Percentiles rank a stretch among this genome's conserved stretches.
These are phyloP conservation scores for Lasioglossum albipes DNA, from an alignment of 1,140 invertebrate species.

Conservation along the genomic window DNA sequence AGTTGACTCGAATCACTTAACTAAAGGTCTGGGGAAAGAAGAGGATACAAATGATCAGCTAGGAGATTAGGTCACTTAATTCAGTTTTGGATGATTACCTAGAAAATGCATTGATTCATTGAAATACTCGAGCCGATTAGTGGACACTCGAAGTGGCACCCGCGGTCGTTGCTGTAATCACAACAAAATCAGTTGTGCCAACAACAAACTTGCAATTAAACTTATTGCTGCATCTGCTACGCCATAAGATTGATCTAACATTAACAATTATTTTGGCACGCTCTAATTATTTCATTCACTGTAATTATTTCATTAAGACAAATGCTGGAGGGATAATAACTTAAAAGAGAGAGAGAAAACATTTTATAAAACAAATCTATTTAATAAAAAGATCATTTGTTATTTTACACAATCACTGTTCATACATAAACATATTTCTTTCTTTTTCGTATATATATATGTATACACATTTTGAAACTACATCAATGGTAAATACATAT, in stretches of 20 bases:
- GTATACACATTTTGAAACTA: constrained; percentile 22
- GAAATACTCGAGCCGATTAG: constrained; percentile 79
- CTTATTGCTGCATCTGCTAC: constrained; percentile 8
- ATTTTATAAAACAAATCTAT: constrained; percentile 36
- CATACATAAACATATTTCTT: constrained; percentile 28
- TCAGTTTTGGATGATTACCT: constrained; percentile 80
- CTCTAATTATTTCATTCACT: constrained; percentile 3
- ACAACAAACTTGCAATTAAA: constrained; percentile 72
- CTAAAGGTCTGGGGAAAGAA: constrained; percentile 56
- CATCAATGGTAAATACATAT: constrained; percentile 7
- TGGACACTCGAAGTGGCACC: constrained; percentile 78
- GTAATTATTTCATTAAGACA: constrained; percentile 1
- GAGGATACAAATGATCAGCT: constrained; percentile 64
- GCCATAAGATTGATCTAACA: neutral
- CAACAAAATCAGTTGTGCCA: constrained; percentile 81
- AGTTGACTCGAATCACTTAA: constrained; percentile 42
- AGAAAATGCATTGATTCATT: constrained; percentile 80
- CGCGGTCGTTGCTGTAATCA: constrained; percentile 79
- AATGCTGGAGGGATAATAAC: constrained; percentile 14
- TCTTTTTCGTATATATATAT: constrained; percentile 12
- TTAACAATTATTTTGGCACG: neutral
- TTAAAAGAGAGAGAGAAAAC: constrained; percentile 1
- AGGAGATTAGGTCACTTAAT: constrained; percentile 75
- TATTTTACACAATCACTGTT: constrained; percentile 37
- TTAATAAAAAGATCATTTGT: constrained; percentile 44